Percentiles rank a stretch among this genome's conserved stretches.
Evolutionary conservation across 1,140 invertebrate species (phyloP).

Genomic region (Achatina immaculata): DNA sequence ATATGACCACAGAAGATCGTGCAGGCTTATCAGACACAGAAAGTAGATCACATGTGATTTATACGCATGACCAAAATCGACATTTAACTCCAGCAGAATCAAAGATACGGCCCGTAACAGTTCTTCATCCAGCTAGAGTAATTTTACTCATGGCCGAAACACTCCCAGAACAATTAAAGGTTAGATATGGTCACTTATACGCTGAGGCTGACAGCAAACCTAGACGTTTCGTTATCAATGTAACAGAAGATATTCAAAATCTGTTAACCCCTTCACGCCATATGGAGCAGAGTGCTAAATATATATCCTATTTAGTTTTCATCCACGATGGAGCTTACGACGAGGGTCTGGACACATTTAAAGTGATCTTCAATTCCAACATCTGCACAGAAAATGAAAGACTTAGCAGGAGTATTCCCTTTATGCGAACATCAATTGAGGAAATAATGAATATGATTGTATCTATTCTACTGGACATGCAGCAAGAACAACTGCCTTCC

Average conservation of each 20-base stretch:
- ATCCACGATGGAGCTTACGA: conserved; percentile 18
- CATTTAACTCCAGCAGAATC: no score
- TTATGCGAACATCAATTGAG: not conserved
- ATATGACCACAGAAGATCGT: not conserved
- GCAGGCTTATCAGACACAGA: not conserved
- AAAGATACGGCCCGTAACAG: no score
- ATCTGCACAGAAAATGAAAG: not conserved
- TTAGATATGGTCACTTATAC: conserved; percentile 36
- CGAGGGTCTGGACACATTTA: conserved; percentile 8
- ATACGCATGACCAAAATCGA: not conserved
- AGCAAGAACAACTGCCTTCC: not conserved
- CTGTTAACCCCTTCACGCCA: not conserved
- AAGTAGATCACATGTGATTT: not conserved
- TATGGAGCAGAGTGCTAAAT: not conserved
- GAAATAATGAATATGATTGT: not conserved
- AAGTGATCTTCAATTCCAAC: conserved; percentile 16
- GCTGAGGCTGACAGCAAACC: conserved; percentile 43
- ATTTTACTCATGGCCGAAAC: not conserved
- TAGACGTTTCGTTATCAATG: conserved; percentile 44
- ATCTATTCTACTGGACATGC: conserved; percentile 19
- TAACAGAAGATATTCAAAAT: conserved; percentile 41
- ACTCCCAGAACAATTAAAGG: conserved; percentile 14
- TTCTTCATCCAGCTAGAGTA: not conserved
- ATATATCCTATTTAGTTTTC: conserved; percentile 17
- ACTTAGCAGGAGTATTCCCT: not conserved